Base-by-base conservation (phyloP, 2,113 vertebrate species). In the Xenotilapia caudafasciata region DNA sequence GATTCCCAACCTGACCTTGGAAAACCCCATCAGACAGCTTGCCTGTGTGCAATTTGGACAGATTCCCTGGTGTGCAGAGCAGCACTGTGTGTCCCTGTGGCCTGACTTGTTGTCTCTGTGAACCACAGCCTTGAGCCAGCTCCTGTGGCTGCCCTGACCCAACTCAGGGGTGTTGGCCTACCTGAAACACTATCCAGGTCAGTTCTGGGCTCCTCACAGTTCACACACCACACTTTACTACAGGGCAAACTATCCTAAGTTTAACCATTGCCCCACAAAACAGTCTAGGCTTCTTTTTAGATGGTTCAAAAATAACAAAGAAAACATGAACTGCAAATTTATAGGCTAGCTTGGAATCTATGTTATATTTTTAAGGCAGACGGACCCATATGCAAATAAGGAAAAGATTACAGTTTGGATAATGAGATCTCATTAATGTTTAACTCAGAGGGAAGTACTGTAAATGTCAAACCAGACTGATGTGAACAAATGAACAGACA, bases 181-280 rank as follows among this genome's bases (percentile, higher is more conserved):
- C 93, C 92, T 96, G 94, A 96, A 96, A 96, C 92, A 83, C 83
- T 92, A 96, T 94, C 94, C 93, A 95, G 94, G 95, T 95, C 93
- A 96, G 88, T 79, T 82, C 92, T 90, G 91, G 90, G 93, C 91
- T 92, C 93, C 88, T 90, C 60, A 79, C 82, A 88, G 88, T 90
- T 94, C 93, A 94, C 89, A 94, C 94, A 95, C 89, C 90, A 93
- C 88, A 90, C 92, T 94, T 94, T 96, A 96, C 92, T 94, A 95
- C 94, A 92, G 88, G 90, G 91, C 91, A 93, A 93, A 90, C 93
- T 88, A 77, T 82, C 83, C 92, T 96, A 96, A 96, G 94, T 95
- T 93, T 96, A 96, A 93, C 89, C 89, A 53, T 68, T 65, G 85
- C 70, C 53, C 89, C 87, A 84, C 83, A 90, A 90, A 92, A 90